A percentile compares a stretch with the other conserved stretches of the same genome.
These are phyloP conservation scores for Blennius ocellaris DNA, from an alignment of 2,113 vertebrate genomes.

Conservation along the genomic window DNA sequence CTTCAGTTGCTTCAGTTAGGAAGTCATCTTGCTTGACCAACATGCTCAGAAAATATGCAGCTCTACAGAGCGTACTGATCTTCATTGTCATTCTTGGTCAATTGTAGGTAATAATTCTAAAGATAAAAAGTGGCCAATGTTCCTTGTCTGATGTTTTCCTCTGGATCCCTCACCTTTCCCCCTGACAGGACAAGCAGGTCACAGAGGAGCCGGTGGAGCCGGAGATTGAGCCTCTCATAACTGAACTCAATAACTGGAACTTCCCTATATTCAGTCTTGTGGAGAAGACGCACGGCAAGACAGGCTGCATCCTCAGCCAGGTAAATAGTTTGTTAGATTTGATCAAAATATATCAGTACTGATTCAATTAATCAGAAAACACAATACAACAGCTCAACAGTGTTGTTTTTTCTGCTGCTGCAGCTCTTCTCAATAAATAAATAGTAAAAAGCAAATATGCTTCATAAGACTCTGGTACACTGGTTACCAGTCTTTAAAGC, in stretches of 20 bases:
- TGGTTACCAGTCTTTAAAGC: too few species aligned
- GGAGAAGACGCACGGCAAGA: constrained; percentile 91
- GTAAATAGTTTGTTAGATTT: constrained; percentile 74
- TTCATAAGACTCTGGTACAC: too few species aligned
- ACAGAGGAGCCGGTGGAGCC: constrained; percentile 88
- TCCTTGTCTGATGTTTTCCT: neutral
- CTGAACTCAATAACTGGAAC: constrained; percentile 95
- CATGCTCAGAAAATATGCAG: too few species aligned
- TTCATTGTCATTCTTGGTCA: too few species aligned
- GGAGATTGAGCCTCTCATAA: constrained; percentile 89
- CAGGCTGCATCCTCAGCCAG: constrained; percentile 97
- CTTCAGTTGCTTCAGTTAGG: neutral
- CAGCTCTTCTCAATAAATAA: too few species aligned
- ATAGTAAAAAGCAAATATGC: too few species aligned
- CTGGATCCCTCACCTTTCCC: neutral
- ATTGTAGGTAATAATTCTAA: too few species aligned
- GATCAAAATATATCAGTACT: constrained; percentile 12
- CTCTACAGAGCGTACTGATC: too few species aligned
- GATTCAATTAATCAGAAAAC: neutral
- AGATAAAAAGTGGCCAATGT: too few species aligned
- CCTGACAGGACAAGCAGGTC: constrained; percentile 86
- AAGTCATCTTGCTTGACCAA: neutral
- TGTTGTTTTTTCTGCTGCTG: too few species aligned
- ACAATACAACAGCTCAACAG: neutral
- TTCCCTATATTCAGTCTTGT: constrained; percentile 97